Conservation (phyloP, 2,797 vertebrate genomes). For the Decapterus maruadsi region DNA sequence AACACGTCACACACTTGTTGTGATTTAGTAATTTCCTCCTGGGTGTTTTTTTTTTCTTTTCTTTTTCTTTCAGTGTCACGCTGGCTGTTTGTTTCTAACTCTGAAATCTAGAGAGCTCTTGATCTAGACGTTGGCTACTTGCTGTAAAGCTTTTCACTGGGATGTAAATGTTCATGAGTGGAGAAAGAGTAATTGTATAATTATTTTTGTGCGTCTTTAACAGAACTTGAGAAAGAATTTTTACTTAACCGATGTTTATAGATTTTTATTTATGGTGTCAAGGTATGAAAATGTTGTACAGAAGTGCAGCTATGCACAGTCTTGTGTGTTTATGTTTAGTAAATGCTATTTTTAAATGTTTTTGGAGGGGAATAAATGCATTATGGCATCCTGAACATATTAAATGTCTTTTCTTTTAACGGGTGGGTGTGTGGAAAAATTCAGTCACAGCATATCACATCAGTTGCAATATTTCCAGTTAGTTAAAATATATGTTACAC, state of each 20-base stretch:
- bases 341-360: conserved; percentile 85
- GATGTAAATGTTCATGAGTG: conserved; percentile 58
- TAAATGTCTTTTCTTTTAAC: conserved; percentile 13
- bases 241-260: conserved; percentile 82
- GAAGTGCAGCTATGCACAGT: conserved; percentile 71
- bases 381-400: conserved; percentile 58
- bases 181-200: conserved; percentile 60
- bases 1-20: neutral
- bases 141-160: conserved; percentile 59
- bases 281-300: conserved; percentile 75
- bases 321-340: conserved; percentile 79
- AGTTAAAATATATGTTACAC: neutral
- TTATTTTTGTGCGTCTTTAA: conserved; percentile 75
- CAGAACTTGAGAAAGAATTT: conserved; percentile 71
- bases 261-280: conserved; percentile 84
- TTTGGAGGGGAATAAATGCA: conserved; percentile 74
- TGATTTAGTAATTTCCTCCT: neutral
- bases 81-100: conserved; percentile 21
- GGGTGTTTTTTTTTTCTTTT: neutral
- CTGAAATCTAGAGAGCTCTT: neutral
- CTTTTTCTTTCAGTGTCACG: neutral
- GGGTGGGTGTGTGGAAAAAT: neutral
- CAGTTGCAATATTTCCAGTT: too few relatives aligned
- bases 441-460: too few relatives aligned
- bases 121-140: conserved; percentile 25